phyloP scores from a whole-genome alignment of 2,888 invertebrate genomes.

The Drosophila colorata region DNA sequence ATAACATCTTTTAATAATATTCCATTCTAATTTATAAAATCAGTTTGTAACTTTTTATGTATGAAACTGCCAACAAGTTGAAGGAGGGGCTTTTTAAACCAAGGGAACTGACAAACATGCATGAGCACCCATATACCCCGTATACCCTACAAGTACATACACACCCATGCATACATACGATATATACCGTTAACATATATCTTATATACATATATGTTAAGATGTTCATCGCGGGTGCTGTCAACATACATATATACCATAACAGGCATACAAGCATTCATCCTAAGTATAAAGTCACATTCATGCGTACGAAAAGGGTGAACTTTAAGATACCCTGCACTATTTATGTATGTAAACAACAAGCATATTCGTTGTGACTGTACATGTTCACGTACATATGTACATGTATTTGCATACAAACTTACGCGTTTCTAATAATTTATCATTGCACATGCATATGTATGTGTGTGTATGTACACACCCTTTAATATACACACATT shows the following conservation, averaged over 20 bases:
- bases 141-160: conserved; percentile 3
- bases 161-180: conserved; percentile 10
- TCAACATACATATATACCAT: background rate
- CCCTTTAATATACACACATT: conserved; percentile 8
- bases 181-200: background rate
- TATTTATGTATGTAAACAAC: background rate
- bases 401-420: background rate
- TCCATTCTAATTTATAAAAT: background rate
- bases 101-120: conserved; percentile 20
- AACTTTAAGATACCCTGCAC: too few relatives aligned
- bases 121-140: conserved; percentile 17
- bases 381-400: background rate
- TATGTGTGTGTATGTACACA: background rate
- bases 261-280: too few relatives aligned
- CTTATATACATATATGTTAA: background rate
- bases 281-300: too few relatives aligned
- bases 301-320: too few relatives aligned
- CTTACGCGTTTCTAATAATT: background rate
- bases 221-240: background rate
- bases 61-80: conserved; percentile 27
- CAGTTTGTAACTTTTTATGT: conserved; percentile 6
- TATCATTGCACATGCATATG: background rate
- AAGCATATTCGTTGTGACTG: background rate
- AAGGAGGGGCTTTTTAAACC: background rate
- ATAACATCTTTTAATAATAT: conserved; percentile 6